Base-by-base conservation (phyloP, 1,140 invertebrate genomes). In the Melitaea cinxia region DNA sequence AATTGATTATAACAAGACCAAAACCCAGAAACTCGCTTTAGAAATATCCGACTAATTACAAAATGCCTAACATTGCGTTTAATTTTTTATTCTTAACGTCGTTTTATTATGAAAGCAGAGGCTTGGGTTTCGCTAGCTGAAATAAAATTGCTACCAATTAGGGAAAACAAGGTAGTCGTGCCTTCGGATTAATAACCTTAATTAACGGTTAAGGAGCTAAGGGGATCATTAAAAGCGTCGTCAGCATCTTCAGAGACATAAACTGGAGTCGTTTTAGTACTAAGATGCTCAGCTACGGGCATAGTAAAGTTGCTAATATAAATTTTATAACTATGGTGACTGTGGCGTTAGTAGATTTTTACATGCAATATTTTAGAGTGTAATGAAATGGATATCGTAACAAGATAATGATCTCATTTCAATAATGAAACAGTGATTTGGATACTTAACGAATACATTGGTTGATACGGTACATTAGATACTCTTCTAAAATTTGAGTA, bases 81-180 rank as follows among this genome's bases (percentile, higher is more conserved):
- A 72, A 68, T 63, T 64, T 75, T 72, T 71, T 65, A 61, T 66
- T 66, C 59, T 57, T 76, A 77, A 78, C 53, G 59, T 65, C 57
- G 53, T 65, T 70, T 65, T 68, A 67, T 81, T 80, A 79, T 79
- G 79, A 78, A 77, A 82, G 65, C 75, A 72, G 72, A 75, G 63
- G 72, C 70, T 69, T 71, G 69, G 60, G 74, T 73, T 78, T 75
- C 62, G 62, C 68, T 72, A 70, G 68, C 72, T 72, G 70, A 85
- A 83, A 86, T 85, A 88, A 86, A 88, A 85, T 82, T 85, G 78
- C 78, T 76, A 82, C 81, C 84, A 87, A 87, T 88, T 88, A 88
- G 73, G 74, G 80, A 77, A 84, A 88, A 87, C 84, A 85, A 85
- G 82, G 81, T 88, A 75, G 80, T 72, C 80, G 82, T 85, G 81